Base-by-base conservation (phyloP, 2,888 invertebrate species). In the Amblyjoppa proteus region DNA sequence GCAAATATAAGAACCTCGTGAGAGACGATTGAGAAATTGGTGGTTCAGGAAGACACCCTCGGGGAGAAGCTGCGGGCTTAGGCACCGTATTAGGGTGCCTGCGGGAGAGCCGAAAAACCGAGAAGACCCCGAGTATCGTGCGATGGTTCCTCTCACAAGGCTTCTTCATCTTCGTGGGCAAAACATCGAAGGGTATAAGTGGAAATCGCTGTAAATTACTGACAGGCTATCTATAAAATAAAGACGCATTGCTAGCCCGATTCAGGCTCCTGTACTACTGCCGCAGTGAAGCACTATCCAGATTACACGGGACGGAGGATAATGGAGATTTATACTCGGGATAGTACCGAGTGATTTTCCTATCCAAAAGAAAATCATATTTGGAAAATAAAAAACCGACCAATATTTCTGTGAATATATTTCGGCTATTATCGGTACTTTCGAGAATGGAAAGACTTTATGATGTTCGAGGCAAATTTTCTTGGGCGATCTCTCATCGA, bases 181-280 rank as follows among this genome's bases (percentile, higher is more conserved):
- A 20, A 68, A 51, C 73, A 83, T 58, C 70, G 83, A 86, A 86
- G 83, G 87, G 89, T 90, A 89, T 92, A 92, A 92, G 92, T 92
- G 90, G 90, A 90, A 92, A 92, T 91, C 90, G 90, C 81, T 92
- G 92, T 92, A 91, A 89, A 88, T 89, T 86, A 82, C 85, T 76
- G 79, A 64, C 69, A 53, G 75, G 70, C 83, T 70, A 75, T 79
- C 78, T 75, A 83, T 83, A 70, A 75, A 83, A 83, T 79, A 83
- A 75, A 79, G 83, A 83, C 78, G 61, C 83, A 83, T 83, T 56
- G 83, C 83, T 20, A 41, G 31, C 25, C 41, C 74, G 79, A 41
- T 75, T 75, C 61, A 53, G 28, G 56, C 51, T 25, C 0, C 11
- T 13, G 49, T 4, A n/a, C 31, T 38, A n/a, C 61, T 13, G 16